Conservation (phyloP, 2,888 invertebrate species). For the Crematogaster levior region DNA sequence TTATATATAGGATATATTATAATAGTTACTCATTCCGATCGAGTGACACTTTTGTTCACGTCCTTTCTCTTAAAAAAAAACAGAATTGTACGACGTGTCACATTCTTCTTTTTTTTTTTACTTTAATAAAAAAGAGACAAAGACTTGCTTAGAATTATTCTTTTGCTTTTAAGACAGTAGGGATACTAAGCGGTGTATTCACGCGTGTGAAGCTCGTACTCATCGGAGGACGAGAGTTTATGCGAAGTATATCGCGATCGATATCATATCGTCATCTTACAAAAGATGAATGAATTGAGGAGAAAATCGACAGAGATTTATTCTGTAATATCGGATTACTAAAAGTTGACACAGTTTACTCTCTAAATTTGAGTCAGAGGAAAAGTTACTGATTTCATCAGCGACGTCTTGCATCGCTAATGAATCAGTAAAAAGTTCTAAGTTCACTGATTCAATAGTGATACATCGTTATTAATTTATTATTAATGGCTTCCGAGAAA, state of each 20-base stretch:
- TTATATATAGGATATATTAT: too few relatives aligned
- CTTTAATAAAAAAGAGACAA: slow-evolving; percentile 44
- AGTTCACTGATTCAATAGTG: too few relatives aligned
- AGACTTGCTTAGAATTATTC: slow-evolving; percentile 52
- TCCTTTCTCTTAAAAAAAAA: not conserved
- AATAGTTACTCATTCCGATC: slow-evolving; percentile 47
- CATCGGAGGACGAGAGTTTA: not conserved
- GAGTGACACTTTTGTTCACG: slow-evolving; percentile 43
- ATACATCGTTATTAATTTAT: too few relatives aligned
- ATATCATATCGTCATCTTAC: not conserved
- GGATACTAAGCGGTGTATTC: slow-evolving; percentile 25
- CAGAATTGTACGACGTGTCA: not conserved
- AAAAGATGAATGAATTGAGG: not conserved
- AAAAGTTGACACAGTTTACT: not conserved
- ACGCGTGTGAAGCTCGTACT: too few relatives aligned
- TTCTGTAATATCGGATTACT: not conserved
- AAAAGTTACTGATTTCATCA: too few relatives aligned
- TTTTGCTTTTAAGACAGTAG: slow-evolving; percentile 22
- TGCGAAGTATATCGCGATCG: not conserved
- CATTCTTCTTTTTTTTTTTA: not conserved
- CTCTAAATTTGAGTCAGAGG: too few relatives aligned
- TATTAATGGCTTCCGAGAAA: too few relatives aligned
- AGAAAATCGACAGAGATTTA: too few relatives aligned
- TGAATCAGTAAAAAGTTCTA: too few relatives aligned
- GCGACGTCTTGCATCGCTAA: too few relatives aligned